Evolutionary conservation across 2,888 invertebrate genomes (phyloP).

Genomic region (Heteromyza rotundicornis): DNA sequence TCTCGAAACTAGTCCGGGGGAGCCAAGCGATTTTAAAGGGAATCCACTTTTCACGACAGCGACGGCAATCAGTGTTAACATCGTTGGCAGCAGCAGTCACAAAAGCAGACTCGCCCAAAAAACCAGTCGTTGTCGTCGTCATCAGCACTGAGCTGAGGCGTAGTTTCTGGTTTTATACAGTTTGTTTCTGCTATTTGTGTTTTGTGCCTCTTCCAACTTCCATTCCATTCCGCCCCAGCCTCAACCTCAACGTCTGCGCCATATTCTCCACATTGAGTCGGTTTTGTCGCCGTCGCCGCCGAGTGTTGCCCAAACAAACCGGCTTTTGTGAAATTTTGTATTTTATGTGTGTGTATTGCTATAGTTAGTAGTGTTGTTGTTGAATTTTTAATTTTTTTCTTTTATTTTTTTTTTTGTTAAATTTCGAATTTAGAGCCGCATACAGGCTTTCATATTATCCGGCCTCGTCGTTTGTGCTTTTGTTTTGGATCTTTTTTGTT

Average conservation of each 20-base stretch:
- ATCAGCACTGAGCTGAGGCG: neutral
- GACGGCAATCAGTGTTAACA: neutral
- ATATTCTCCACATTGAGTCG: neutral
- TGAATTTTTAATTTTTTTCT: neutral
- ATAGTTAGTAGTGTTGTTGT: too few species aligned
- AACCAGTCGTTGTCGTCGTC: neutral
- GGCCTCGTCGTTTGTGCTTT: neutral
- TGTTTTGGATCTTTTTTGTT: neutral
- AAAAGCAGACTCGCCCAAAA: slow-evolving; percentile 1
- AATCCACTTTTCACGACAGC: neutral
- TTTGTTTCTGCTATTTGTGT: neutral
- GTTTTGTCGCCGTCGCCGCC: neutral
- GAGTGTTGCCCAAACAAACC: slow-evolving; percentile 6
- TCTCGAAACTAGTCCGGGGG: neutral
- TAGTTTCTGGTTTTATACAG: neutral
- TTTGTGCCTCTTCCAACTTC: neutral
- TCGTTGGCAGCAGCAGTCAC: neutral
- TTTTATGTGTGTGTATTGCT: neutral
- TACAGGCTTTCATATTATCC: neutral
- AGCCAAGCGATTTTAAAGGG: neutral
- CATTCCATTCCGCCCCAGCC: neutral
- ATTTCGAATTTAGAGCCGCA: neutral
- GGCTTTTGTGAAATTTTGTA: slow-evolving; percentile 7
- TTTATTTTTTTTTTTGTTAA: neutral
- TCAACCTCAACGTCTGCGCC: neutral